Percentiles rank a stretch among this genome's conserved stretches.
Evolutionary conservation across 2,888 invertebrate genomes (phyloP).

Genomic region (Pecten maximus): DNA sequence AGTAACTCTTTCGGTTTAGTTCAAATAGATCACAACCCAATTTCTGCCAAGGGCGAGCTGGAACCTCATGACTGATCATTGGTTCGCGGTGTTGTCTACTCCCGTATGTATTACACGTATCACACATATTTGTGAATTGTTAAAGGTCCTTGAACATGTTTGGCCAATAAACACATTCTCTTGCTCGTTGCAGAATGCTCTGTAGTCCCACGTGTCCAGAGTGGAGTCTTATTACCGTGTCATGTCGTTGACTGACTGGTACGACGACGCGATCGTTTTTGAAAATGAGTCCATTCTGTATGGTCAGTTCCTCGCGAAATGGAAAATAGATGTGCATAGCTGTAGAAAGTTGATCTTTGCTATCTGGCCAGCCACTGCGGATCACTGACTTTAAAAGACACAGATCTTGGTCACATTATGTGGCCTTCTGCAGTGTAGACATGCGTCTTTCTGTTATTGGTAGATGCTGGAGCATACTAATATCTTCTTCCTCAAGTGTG

Average conservation of each 20-base stretch:
- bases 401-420: slow-evolving; percentile 2
- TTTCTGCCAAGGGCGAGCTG: no score
- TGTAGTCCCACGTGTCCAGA: slow-evolving; percentile 27
- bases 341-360: no score
- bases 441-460: no score
- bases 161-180: slow-evolving; percentile 36
- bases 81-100: no score
- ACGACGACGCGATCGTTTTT: no score
- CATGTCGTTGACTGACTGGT: no score
- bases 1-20: background rate
- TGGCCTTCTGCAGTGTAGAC: background rate
- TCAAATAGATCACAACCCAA: no score
- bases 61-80: no score
- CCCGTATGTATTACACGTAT: background rate
- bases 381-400: slow-evolving; percentile 31
- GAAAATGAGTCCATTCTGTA: no score
- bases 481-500: background rate
- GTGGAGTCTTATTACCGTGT: no score
- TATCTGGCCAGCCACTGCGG: slow-evolving; percentile 1
- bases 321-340: no score
- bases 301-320: no score
- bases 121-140: background rate
- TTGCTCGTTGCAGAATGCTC: background rate
- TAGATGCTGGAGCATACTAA: background rate
- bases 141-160: background rate